These are phyloP conservation scores for Tetramorium alpestre DNA, from an alignment of 1,140 invertebrate genomes.

Conservation along the genomic window DNA sequence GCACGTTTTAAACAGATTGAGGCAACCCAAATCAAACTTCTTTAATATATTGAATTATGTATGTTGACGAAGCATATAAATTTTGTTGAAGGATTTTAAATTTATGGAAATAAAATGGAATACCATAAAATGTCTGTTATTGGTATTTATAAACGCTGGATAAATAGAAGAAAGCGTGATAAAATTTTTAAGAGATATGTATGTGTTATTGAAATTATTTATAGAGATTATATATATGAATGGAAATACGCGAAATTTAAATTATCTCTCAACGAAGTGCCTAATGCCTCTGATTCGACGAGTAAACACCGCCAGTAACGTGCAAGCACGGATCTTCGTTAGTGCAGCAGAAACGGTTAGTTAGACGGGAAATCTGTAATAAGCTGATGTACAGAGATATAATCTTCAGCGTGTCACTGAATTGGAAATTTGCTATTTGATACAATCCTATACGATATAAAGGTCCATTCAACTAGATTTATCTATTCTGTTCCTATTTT, in stretches of 20 bases:
- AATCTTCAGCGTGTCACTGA: constrained; percentile 40
- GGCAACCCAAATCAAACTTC: constrained; percentile 1
- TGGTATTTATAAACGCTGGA: not conserved
- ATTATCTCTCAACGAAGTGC: not conserved
- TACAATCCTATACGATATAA: not conserved
- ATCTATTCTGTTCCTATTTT: not conserved
- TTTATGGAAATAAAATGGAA: not conserved
- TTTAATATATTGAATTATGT: constrained; percentile 6
- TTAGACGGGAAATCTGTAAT: constrained; percentile 56
- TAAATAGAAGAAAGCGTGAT: not conserved
- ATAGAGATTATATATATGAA: not conserved
- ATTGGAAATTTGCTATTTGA: constrained; percentile 25
- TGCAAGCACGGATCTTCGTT: constrained; percentile 47
- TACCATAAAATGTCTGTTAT: not conserved
- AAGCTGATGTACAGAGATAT: constrained; percentile 20
- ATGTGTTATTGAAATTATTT: constrained; percentile 1
- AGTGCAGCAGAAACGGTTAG: constrained; percentile 53
- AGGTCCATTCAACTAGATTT: not conserved
- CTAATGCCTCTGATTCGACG: constrained; percentile 24
- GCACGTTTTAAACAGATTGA: constrained; percentile 9
- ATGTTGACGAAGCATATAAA: not conserved
- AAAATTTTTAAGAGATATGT: not conserved
- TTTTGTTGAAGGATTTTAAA: not conserved
- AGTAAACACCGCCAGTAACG: constrained; percentile 15
- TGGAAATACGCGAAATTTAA: constrained; percentile 12